Evolutionary conservation across 1,140 invertebrate species (phyloP), one percentile per base, ranked within the genome.

Genomic region (Sarcophaga bullata): DNA sequence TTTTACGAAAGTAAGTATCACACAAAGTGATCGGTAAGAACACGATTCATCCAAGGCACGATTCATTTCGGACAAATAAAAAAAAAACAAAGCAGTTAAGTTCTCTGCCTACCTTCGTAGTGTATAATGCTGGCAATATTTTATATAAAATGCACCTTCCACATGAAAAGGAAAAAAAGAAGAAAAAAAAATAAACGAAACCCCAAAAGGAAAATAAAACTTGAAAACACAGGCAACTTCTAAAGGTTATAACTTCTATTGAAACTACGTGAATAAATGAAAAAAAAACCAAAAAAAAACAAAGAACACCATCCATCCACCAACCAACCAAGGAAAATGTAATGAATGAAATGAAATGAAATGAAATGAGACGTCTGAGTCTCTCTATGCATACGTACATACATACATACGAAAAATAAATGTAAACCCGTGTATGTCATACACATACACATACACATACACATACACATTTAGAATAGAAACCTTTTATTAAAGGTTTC

Each of bases 101-200:
- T 37, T 37, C 1, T 37, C 25, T 37, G 25, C 25, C 25, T 37
- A 68, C 17, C 62, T 19, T 25, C 62, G 62, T 68, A 68, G 10
- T 0, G 3, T 19, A n/a, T 7, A 62, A 62, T 62, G 10, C 6
- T 62, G 7, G 17, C 19, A 68, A 68, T 68, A 68, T 68, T 68
- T 68, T 68, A 68, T 68, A 68, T 68, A 68, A 68, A 68, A 68
- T 68, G 62, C 62, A 68, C 62, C 62, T 19, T 68, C 62, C 19
- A 68, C 17, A 9, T 10, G 8, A 52, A 52, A 52, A 52, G 13
- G 13, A 6, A 6, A 6, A 52, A 10, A 9, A 52, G 6, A 6
- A 3, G 13, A 68, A 68, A 68, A n/a, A 68, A 68, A 68, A 8
- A 37, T 37, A 1, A 37, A 37, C 25, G 25, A 37, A 37, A 37